Conservation (phyloP, 2,113 vertebrate genomes). For the Aix galericulata region DNA sequence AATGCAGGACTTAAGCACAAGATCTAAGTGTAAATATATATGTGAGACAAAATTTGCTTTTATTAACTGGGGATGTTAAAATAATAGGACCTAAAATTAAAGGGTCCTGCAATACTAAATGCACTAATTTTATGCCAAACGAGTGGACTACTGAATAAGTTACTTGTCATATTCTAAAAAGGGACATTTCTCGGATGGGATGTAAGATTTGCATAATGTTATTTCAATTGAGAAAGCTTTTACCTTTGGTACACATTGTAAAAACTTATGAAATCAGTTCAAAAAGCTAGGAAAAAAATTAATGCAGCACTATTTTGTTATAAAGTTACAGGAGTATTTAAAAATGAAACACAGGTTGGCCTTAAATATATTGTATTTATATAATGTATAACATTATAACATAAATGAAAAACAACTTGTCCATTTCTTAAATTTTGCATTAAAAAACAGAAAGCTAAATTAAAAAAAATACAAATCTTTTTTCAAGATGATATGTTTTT, state of each 20-base stretch:
- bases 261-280: background rate
- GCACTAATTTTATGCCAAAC: background rate
- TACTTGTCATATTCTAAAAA: background rate
- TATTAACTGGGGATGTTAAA: background rate
- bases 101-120: background rate
- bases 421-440: background rate
- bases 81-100: background rate
- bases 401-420: background rate
- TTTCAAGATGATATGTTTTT: background rate
- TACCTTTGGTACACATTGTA: background rate
- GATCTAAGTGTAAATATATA: background rate
- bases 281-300: background rate
- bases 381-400: no score
- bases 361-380: background rate
- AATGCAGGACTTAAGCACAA: background rate
- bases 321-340: background rate
- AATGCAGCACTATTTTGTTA: background rate
- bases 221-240: background rate
- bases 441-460: background rate
- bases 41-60: background rate
- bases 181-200: background rate
- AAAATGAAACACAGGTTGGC: background rate
- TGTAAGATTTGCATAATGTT: background rate
- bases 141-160: background rate
- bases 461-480: background rate